These are phyloP conservation scores for Phyllopteryx taeniolatus DNA, from an alignment of 2,113 vertebrate species.

Conservation along the genomic window DNA sequence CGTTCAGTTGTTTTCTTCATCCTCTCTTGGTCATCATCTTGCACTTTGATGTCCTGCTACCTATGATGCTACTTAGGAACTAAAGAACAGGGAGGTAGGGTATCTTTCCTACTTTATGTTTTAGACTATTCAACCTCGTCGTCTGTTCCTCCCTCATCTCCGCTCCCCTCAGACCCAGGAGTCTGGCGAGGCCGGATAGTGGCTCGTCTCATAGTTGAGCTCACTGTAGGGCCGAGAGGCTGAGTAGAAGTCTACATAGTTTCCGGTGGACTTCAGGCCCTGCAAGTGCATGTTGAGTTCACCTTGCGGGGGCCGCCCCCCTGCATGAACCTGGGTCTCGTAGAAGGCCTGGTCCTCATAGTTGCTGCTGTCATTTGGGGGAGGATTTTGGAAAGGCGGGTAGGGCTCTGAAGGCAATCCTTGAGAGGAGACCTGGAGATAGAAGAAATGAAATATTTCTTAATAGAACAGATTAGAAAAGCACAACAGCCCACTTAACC, in stretches of 20 bases:
- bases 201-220: conserved; percentile 99
- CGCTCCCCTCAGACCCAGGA: conserved; percentile 86
- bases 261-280: conserved; percentile 98
- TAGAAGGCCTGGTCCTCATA: conserved; percentile 85
- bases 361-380: conserved; percentile 72
- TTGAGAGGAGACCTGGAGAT: conserved; percentile 84
- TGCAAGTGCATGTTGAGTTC: conserved; percentile 96
- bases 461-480: background rate
- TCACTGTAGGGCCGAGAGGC: conserved; percentile 98
- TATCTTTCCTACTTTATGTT: conserved; percentile 28
- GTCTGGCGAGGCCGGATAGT: conserved; percentile 98
- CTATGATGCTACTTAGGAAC: conserved; percentile 61
- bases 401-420: conserved; percentile 92
- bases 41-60: conserved; percentile 36
- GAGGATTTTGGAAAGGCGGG: conserved; percentile 95
- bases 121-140: conserved; percentile 11
- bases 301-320: conserved; percentile 75
- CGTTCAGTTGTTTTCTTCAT: conserved; percentile 6
- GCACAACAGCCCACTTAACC: background rate
- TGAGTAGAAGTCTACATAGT: conserved; percentile 99
- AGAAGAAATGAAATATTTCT: background rate
- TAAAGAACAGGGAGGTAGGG: conserved; percentile 48
- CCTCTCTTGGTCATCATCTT: conserved; percentile 32
- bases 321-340: conserved; percentile 70
- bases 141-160: conserved; percentile 20